Evolutionary conservation across 2,797 vertebrate genomes (phyloP).

Genomic region (Myotis planiceps): DNA sequence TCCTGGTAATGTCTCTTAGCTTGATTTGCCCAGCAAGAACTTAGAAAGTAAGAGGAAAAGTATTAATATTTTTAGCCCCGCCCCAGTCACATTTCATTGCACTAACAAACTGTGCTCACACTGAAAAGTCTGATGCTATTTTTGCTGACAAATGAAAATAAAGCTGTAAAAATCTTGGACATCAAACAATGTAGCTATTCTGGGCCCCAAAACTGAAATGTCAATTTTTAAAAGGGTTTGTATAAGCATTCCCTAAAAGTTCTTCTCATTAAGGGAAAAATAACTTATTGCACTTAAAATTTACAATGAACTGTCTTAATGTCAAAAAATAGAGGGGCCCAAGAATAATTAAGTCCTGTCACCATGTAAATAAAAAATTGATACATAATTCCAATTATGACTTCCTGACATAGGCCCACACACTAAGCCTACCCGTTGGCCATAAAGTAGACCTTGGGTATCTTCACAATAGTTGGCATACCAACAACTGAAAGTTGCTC

Average conservation of each 20-base stretch:
- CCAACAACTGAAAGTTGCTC: background rate
- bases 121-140: background rate
- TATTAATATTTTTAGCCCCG: background rate
- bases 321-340: background rate
- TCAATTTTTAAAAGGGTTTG: background rate
- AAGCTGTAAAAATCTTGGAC: background rate
- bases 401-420: background rate
- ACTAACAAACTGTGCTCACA: background rate
- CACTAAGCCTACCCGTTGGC: background rate
- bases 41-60: background rate
- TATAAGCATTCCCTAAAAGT: background rate
- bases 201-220: background rate
- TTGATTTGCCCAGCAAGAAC: background rate
- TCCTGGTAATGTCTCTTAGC: background rate
- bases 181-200: background rate
- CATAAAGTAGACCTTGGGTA: background rate
- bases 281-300: background rate
- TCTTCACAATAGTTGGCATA: background rate
- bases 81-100: background rate
- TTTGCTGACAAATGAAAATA: slow-evolving; percentile 26
- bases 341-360: background rate
- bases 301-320: background rate
- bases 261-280: background rate
- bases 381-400: background rate
- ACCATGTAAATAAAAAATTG: background rate